Percentiles rank a stretch among this genome's conserved stretches.
phyloP scores from a whole-genome alignment of 2,113 vertebrate genomes.

The Struthio camelus region DNA sequence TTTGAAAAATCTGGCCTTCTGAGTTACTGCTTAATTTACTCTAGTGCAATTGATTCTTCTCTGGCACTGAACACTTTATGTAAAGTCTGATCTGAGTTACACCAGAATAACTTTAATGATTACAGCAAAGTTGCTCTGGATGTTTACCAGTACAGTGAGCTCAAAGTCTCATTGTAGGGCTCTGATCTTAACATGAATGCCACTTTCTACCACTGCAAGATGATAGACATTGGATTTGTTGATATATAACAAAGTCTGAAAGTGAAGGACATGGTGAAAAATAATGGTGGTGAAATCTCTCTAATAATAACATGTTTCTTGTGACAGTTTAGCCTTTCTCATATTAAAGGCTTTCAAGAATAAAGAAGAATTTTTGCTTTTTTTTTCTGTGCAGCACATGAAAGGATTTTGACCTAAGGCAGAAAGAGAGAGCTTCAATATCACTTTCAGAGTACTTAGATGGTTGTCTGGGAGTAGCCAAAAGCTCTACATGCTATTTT shows the following conservation, averaged over 20 bases:
- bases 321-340: background rate
- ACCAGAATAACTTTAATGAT: background rate
- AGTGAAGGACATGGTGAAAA: background rate
- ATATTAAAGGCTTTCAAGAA: background rate
- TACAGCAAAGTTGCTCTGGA: conserved; percentile 1
- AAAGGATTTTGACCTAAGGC: background rate
- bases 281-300: background rate
- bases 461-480: background rate
- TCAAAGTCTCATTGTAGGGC: background rate
- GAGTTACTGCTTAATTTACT: background rate
- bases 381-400: background rate
- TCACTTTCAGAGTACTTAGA: background rate
- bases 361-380: background rate
- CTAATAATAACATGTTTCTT: background rate
- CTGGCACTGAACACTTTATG: background rate
- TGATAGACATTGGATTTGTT: background rate
- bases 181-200: background rate
- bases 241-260: background rate
- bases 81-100: background rate
- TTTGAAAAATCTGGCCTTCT: background rate
- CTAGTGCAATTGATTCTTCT: background rate
- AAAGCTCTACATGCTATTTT: background rate
- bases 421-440: background rate
- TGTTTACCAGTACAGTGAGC: background rate
- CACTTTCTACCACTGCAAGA: background rate